These are phyloP conservation scores for Sussaba pulchella DNA, from an alignment of 2,888 invertebrate genomes.

Conservation along the genomic window DNA sequence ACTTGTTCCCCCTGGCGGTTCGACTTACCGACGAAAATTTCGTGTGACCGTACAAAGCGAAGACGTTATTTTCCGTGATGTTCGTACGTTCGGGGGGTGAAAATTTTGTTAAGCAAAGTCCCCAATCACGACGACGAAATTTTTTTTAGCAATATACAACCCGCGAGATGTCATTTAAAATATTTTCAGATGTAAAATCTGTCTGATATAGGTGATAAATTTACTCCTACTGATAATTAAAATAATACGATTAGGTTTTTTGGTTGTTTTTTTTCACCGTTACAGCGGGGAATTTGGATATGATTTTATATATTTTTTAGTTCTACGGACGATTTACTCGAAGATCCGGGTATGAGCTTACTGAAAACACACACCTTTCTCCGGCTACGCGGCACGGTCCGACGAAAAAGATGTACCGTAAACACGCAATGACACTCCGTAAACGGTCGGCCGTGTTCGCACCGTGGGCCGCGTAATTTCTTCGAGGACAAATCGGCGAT, in stretches of 20 bases:
- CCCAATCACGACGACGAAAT: too few relatives aligned
- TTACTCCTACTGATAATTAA: too few relatives aligned
- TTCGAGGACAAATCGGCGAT: conserved; percentile 16
- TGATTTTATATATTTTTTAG: neutral
- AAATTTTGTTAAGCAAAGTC: neutral
- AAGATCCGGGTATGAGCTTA: neutral
- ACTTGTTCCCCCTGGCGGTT: conserved; percentile 10
- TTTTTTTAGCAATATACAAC: too few relatives aligned
- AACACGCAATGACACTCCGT: conserved; percentile 15
- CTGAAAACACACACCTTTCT: conserved; percentile 21
- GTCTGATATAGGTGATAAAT: too few relatives aligned
- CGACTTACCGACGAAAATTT: neutral
- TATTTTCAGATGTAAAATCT: too few relatives aligned
- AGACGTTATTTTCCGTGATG: too few relatives aligned
- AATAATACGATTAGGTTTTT: too few relatives aligned
- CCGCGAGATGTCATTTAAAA: too few relatives aligned
- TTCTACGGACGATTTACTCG: neutral
- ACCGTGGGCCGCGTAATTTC: conserved; percentile 11
- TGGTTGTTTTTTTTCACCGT: too few relatives aligned
- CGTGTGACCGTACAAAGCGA: too few relatives aligned
- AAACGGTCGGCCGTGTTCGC: conserved; percentile 1
- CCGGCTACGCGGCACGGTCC: conserved; percentile 9
- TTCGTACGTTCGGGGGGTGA: too few relatives aligned
- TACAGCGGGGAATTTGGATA: too few relatives aligned
- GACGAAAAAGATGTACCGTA: conserved; percentile 26